A percentile compares a stretch with the other conserved stretches of the same genome.
phyloP scores from a whole-genome alignment of 2,888 invertebrate species.

The Linhomoeus sp. region DNA sequence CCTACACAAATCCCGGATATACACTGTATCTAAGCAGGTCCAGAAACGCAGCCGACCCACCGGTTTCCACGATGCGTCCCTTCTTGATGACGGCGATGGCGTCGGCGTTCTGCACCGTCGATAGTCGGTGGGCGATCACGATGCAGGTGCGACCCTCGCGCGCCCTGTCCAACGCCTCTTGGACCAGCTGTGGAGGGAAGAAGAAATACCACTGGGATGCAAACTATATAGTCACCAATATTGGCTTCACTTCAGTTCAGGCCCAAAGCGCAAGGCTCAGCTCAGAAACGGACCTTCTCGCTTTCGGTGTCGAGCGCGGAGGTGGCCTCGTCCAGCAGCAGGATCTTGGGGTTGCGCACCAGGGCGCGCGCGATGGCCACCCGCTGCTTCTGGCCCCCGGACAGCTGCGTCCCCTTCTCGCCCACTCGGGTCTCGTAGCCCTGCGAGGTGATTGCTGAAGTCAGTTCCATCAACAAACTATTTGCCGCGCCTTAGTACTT shows the following conservation, averaged over 20 bases:
- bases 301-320: constrained; percentile 28
- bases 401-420: constrained; percentile 25
- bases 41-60: no score
- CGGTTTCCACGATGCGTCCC: constrained; percentile 39
- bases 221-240: no score
- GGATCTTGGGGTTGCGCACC: constrained; percentile 19
- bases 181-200: constrained; percentile 44
- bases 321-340: constrained; percentile 28
- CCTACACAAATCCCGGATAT: no score
- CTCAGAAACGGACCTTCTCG: constrained; percentile 13
- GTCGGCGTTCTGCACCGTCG: constrained; percentile 32
- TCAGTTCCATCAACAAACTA: no score
- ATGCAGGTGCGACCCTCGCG: constrained; percentile 31
- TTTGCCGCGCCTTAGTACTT: background rate
- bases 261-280: no score
- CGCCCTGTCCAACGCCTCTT: constrained; percentile 52
- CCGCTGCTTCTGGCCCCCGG: no score
- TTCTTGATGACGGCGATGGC: constrained; percentile 16
- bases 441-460: no score
- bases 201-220: no score
- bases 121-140: constrained; percentile 34
- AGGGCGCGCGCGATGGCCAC: constrained; percentile 28
- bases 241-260: no score
- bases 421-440: constrained; percentile 23
- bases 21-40: no score